Base-by-base conservation (phyloP, 2,888 invertebrate genomes). In the Acheta domesticus region DNA sequence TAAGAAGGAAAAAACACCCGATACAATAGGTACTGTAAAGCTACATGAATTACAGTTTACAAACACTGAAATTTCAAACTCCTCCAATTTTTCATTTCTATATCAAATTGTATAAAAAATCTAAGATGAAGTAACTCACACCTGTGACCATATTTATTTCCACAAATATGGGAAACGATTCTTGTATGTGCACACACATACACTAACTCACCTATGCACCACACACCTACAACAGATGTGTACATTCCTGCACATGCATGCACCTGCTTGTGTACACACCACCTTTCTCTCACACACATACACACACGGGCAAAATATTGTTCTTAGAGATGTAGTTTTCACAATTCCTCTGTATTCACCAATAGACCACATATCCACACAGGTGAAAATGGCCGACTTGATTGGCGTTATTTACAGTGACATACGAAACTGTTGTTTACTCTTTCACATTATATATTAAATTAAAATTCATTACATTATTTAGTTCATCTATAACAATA, bases 101-200 rank as follows among this genome's bases (percentile, higher is more conserved):
- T 62, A 62, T n/a, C 62, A 62, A 62, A 62, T n/a, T 14, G 62
- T 62, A 62, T 62, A 62, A 62, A n/a, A 62, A 62, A 62, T 62
- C 62, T 62, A 62, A 19, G 62, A 62, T n/a, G n/a, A 62, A 14
- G 62, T 62, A 62, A 62, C 16, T 62, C 62, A 62, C 62, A 62
- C 62, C 62, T 62, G 62, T 62, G 62, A 62, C n/a, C 36, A 36
- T 36, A 36, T 36, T 36, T 36, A 36, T 36, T 36, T 36, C 36
- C 36, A 36, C 36, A 36, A 36, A 36, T 36, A 36, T 36, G 36
- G 36, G 36, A 36, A 36, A 36, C 36, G 36, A 36, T 36, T 36
- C 36, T 36, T 36, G 36, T 36, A 36, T 36, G 36, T 36, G 36
- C 36, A 36, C 36, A 36, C 36, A 36, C 36, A 1, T 36, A 36